phyloP scores from a whole-genome alignment of 35 echinoderm and acorn worm species.

The Patiria miniata region DNA sequence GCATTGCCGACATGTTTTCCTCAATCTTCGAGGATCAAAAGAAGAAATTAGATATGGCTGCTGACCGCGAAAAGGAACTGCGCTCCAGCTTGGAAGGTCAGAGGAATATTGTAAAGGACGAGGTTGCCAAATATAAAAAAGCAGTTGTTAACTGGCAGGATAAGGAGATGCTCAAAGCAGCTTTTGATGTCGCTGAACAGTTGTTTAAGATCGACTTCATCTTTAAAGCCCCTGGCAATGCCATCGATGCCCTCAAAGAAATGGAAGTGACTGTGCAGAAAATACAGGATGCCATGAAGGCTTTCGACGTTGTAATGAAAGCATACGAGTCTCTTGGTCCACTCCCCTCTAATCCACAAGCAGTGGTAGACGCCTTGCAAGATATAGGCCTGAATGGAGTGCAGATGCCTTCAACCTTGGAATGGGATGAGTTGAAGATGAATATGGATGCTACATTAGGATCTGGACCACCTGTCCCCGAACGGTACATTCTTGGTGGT shows the following conservation, averaged over 20 bases:
- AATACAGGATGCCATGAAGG: slow-evolving; percentile 6
- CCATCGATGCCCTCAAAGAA: neutral
- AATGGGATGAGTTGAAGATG: slow-evolving; percentile 34
- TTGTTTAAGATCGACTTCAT: neutral
- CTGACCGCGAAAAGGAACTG: neutral
- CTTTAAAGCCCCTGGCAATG: neutral
- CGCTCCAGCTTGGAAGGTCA: neutral
- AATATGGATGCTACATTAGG: slow-evolving; percentile 12
- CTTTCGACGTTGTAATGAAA: slow-evolving; percentile 13
- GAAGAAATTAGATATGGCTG: neutral
- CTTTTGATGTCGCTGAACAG: neutral
- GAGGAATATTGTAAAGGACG: neutral
- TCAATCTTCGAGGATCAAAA: neutral
- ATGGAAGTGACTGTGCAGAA: slow-evolving; percentile 18
- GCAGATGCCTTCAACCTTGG: neutral
- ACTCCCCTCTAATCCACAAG: slow-evolving; percentile 17
- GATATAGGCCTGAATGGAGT: neutral
- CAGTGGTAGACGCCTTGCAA: slow-evolving; percentile 15
- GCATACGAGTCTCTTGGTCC: neutral
- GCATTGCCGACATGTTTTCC: neutral
- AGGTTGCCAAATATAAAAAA: neutral
- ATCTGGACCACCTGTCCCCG: neutral
- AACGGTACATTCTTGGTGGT: neutral
- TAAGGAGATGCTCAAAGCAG: slow-evolving; percentile 9
- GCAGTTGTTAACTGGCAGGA: slow-evolving; percentile 2